Percentiles rank a stretch among this genome's conserved stretches.
Evolutionary conservation across 92 coral and sea anemone species (phyloP).

Genomic region (Virgularia gustaviana): DNA sequence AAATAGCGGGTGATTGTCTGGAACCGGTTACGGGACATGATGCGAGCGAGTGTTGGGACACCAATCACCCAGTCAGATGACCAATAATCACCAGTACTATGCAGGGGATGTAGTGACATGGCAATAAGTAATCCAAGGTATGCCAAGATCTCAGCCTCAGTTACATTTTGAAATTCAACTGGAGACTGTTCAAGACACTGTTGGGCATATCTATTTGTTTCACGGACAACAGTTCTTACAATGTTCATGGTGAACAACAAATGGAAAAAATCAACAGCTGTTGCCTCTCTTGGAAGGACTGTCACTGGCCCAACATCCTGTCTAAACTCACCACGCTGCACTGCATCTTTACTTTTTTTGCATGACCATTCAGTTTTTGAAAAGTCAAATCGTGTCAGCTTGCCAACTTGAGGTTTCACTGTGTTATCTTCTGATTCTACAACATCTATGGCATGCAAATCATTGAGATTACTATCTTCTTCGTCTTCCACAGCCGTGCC

Average conservation of each 20-base stretch:
- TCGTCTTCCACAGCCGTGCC: too few species aligned
- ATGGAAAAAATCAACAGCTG: not conserved
- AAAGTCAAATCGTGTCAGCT: too few species aligned
- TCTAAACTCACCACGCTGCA: not conserved
- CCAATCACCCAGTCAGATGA: constrained; percentile 28
- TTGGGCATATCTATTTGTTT: not conserved
- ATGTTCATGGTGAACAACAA: not conserved
- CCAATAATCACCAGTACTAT: too few species aligned
- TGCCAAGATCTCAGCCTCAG: constrained; percentile 21
- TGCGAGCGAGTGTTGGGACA: constrained; percentile 19
- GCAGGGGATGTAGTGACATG: too few species aligned
- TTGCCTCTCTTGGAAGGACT: not conserved
- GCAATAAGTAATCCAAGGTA: constrained; percentile 33
- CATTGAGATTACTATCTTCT: too few species aligned
- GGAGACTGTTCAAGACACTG: not conserved
- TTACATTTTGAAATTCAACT: constrained; percentile 5
- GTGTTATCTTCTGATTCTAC: too few species aligned
- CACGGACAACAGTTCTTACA: not conserved
- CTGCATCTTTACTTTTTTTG: too few species aligned
- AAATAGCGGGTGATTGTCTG: not conserved
- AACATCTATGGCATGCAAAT: too few species aligned
- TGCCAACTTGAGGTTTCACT: too few species aligned
- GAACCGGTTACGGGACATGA: constrained; percentile 30
- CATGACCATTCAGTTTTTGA: too few species aligned
- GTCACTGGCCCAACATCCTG: not conserved